These are phyloP conservation scores for Lampropteryx suffumata DNA, from an alignment of 2,888 invertebrate genomes.

Conservation along the genomic window DNA sequence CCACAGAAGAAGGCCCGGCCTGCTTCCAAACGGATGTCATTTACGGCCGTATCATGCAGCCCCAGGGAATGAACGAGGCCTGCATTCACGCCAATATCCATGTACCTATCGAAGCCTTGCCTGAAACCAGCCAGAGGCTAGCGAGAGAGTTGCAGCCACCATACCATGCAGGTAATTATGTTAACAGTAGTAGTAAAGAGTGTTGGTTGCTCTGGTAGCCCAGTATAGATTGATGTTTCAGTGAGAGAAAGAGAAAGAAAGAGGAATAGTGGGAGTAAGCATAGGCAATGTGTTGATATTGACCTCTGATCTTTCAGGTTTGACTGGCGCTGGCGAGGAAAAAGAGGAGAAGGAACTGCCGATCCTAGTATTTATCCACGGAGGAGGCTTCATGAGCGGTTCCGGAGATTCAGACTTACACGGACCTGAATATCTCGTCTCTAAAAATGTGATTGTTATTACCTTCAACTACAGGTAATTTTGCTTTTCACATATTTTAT, in stretches of 20 bases:
- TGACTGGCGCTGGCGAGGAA: background rate
- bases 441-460: constrained; percentile 63
- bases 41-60: constrained; percentile 54
- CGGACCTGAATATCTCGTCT: constrained; percentile 68
- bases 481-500: no score
- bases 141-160: constrained; percentile 37
- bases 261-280: no score
- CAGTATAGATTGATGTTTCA: no score
- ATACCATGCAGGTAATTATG: constrained; percentile 26
- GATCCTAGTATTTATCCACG: constrained; percentile 70
- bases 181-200: background rate
- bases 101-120: constrained; percentile 54
- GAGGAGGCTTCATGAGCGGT: constrained; percentile 71
- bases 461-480: constrained; percentile 71
- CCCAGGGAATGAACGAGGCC: constrained; percentile 55
- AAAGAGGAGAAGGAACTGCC: constrained; percentile 44
- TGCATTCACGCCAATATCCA: constrained; percentile 72
- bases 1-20: constrained; percentile 80
- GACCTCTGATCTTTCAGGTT: background rate
- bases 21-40: constrained; percentile 83
- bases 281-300: no score
- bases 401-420: constrained; percentile 67
- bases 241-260: no score
- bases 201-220: no score
- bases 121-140: constrained; percentile 21